Conservation (phyloP, 2,888 invertebrate species). For the Euplagia quadripunctaria region DNA sequence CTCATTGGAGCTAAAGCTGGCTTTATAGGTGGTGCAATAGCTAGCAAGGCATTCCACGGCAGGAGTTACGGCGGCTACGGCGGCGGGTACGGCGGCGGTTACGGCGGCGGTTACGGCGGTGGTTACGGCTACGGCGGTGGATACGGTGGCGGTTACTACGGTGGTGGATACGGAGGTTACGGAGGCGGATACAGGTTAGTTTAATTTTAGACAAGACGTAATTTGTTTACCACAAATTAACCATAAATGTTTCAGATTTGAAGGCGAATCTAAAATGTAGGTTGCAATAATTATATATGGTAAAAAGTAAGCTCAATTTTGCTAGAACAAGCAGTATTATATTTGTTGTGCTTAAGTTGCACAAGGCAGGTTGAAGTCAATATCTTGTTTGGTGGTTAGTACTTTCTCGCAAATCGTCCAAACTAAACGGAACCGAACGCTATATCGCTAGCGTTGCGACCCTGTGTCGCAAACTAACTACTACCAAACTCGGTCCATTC, state of each 20-base stretch:
- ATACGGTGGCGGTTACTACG: conserved; percentile 42
- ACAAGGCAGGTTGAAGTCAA: too few species aligned
- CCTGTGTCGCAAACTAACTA: too few species aligned
- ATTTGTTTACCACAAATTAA: neutral
- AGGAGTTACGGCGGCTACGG: conserved; percentile 57
- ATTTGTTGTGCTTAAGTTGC: too few species aligned
- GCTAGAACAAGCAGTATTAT: neutral
- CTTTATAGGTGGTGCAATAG: conserved; percentile 75
- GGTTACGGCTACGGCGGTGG: conserved; percentile 53
- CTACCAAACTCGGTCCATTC: too few species aligned
- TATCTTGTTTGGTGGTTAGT: too few species aligned
- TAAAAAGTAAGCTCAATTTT: neutral
- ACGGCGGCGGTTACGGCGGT: conserved; percentile 47
- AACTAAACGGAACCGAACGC: too few species aligned
- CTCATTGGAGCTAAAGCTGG: conserved; percentile 73
- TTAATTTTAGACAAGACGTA: neutral
- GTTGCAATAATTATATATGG: neutral
- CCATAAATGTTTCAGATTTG: neutral
- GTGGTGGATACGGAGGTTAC: conserved; percentile 49
- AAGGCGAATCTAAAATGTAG: neutral
- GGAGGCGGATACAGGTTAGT: conserved; percentile 28
- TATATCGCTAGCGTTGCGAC: too few species aligned
- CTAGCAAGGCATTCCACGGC: conserved; percentile 59
- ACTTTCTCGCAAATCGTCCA: too few species aligned
- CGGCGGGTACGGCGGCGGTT: conserved; percentile 33